Conservation (phyloP, 2,888 invertebrate species). For the Ormia ochracea region DNA sequence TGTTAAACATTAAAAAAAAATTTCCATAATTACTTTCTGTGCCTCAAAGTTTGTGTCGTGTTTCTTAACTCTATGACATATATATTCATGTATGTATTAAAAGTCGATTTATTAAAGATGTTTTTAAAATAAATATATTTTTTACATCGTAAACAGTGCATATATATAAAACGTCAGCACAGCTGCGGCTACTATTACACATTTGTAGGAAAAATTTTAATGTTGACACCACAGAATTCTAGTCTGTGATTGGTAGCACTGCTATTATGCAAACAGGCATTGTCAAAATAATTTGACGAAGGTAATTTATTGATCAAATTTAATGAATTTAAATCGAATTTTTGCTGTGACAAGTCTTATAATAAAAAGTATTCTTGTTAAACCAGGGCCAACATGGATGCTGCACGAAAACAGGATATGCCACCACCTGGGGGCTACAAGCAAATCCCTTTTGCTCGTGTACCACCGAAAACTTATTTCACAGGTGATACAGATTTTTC, state of each 20-base stretch:
- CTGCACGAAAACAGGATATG: constrained; percentile 86
- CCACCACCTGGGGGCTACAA: constrained; percentile 95
- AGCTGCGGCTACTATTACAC: background rate
- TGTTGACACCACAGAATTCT: no score
- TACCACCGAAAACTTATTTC: constrained; percentile 85
- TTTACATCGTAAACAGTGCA: no score
- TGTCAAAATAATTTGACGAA: constrained; percentile 65
- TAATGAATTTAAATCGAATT: background rate
- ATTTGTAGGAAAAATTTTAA: constrained; percentile 25
- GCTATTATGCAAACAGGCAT: constrained; percentile 70
- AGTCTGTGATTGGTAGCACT: constrained; percentile 65
- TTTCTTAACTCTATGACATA: no score
- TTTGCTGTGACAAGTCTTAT: background rate
- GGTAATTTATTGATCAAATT: constrained; percentile 29
- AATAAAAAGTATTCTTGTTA: background rate
- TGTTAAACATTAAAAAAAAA: background rate
- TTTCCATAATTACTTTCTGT: no score
- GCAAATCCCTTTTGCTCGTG: constrained; percentile 83
- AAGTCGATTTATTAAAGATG: no score
- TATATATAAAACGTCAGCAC: background rate
- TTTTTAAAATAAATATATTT: no score
- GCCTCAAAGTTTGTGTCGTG: no score
- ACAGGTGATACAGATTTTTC: constrained; percentile 78
- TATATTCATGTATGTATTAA: no score
- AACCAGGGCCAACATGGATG: constrained; percentile 62